Evolutionary conservation across 2,113 vertebrate genomes (phyloP), one percentile per base, ranked within the genome.

Genomic region (Microtus montanus): DNA sequence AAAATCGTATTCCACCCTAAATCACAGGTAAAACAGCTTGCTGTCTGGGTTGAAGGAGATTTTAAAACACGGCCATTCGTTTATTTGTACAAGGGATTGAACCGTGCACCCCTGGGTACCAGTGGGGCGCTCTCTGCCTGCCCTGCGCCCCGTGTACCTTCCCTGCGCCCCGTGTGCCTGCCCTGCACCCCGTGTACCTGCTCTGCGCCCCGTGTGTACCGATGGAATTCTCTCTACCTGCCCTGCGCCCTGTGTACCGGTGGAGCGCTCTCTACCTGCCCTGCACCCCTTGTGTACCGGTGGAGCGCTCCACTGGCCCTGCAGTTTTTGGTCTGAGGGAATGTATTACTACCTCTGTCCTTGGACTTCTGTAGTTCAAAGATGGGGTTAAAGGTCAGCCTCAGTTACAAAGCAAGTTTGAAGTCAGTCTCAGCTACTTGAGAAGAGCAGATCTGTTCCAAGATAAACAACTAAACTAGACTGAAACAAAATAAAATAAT

Each of bases 251-350:
- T 12, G 20, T 28, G 38, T 41, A 14, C 20, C 35, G 71, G 47
- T 8, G 13, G 11, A 30, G 22, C 7, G 28, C 47, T 28, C 15
- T 54, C 54, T 54, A 1, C 44, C 44, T 44, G 44, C 44, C 44
- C 6, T 1, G 44, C 44, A 47, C 15, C 54, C 54, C 0, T 15
- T 54, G 54, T 54, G 4, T 2, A 54, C 30, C 54, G 0, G 14
- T 54, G 54, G 54, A 17, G 54, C 1, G 4, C 54, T 54, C 54
- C 54, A 54, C 54, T 54, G 54, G 11, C 47, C 47, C 12, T 2
- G 4, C 3, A 54, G 19, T 54, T 71, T 80, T n/a, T 15, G 20
- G 44, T 66, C 66, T 5, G 49, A 87, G 49, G 15, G 22, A 87
- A 20, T n/a, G 13, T 52, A 22, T n/a, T n/a, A 20, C 44, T 24